These are phyloP conservation scores for Protonibea diacanthus DNA, from an alignment of 2,797 vertebrate genomes.

Conservation along the genomic window DNA sequence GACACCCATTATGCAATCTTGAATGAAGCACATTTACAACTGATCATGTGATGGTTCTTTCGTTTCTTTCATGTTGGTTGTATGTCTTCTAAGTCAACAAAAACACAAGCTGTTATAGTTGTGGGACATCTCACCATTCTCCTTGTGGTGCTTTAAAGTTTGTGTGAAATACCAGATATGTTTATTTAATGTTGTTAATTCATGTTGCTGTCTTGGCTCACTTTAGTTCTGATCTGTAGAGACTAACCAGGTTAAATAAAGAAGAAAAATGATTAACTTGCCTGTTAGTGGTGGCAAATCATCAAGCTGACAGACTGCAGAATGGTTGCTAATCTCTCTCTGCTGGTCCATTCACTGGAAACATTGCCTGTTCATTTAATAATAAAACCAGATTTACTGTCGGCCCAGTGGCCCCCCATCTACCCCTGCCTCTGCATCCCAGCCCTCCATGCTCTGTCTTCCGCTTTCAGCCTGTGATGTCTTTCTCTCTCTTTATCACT, in stretches of 20 bases:
- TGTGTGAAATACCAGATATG: not conserved
- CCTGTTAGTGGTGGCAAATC: constrained; percentile 31
- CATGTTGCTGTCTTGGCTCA: not conserved
- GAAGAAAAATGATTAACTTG: constrained; percentile 45
- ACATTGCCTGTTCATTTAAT: constrained; percentile 41
- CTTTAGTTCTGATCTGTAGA: constrained; percentile 7
- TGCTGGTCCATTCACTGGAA: constrained; percentile 33
- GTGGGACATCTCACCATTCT: not conserved
- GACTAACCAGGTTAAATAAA: constrained; percentile 24
- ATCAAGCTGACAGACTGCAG: constrained; percentile 16
- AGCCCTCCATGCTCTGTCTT: constrained; percentile 8
- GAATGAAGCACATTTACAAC: constrained; percentile 64
- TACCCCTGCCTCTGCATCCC: constrained; percentile 24
- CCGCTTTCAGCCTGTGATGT: constrained; percentile 49
- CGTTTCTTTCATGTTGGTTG: constrained; percentile 29
- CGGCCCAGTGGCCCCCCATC: constrained; percentile 37
- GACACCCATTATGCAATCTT: constrained; percentile 48
- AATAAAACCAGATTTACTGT: constrained; percentile 70
- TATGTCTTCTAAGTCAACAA: constrained; percentile 30
- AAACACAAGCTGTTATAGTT: constrained; percentile 9
- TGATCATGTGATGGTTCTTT: constrained; percentile 49
- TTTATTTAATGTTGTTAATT: not conserved
- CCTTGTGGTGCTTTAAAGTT: not conserved
- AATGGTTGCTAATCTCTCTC: constrained; percentile 7
- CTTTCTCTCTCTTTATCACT: constrained; percentile 42